These are phyloP conservation scores for Aporophyla nigra DNA, from an alignment of 2,888 invertebrate species.

Conservation along the genomic window DNA sequence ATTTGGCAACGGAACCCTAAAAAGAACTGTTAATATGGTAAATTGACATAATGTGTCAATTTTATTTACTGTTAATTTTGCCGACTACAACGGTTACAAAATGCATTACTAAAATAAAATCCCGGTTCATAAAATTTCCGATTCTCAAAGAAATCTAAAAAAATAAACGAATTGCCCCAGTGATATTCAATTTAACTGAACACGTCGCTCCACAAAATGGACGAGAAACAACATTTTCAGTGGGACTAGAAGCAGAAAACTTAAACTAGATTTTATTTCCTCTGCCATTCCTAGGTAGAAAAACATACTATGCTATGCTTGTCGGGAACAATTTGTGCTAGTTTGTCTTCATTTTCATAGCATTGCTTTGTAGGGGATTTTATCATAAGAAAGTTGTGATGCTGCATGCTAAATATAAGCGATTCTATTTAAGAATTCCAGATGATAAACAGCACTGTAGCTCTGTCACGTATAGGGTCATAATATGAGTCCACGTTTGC, in stretches of 20 bases:
- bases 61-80: no score
- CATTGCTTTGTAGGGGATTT: not conserved
- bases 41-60: no score
- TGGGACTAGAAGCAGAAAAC: not conserved
- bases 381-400: not conserved
- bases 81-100: not conserved
- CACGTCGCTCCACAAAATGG: constrained; percentile 11
- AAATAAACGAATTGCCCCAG: not conserved
- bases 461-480: no score
- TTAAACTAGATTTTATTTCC: constrained; percentile 27
- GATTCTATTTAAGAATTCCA: no score
- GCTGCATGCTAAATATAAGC: not conserved
- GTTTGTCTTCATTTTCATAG: not conserved
- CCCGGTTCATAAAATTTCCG: not conserved
- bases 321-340: not conserved
- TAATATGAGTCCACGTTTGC: no score
- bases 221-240: constrained; percentile 3
- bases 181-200: constrained; percentile 9
- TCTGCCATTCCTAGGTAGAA: not conserved
- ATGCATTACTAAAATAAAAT: no score
- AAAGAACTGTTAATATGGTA: no score
- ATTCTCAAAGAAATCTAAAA: not conserved
- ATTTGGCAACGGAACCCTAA: no score
- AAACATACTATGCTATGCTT: constrained; percentile 1
- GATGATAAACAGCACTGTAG: no score